Conservation (phyloP, 1,140 invertebrate species). For the Anthonomus grandis region DNA sequence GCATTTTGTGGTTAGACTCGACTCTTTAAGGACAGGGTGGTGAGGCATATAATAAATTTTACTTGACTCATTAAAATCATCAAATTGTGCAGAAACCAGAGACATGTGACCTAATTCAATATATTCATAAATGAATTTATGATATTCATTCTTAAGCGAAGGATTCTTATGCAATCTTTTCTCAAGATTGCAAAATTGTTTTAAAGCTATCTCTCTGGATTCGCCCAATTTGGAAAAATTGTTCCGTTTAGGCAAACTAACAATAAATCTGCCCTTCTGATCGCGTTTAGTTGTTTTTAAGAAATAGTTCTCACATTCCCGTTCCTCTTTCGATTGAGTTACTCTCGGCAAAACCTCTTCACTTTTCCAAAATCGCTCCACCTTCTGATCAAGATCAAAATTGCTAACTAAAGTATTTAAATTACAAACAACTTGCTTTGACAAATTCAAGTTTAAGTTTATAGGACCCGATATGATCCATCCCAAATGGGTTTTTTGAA, state of each 20-base stretch:
- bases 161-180: constrained; percentile 14
- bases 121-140: constrained; percentile 19
- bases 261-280: constrained; percentile 20
- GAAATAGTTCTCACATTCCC: constrained; percentile 18
- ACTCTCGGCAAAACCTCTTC: neutral
- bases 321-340: neutral
- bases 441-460: neutral
- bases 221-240: neutral
- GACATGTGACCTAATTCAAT: constrained; percentile 11
- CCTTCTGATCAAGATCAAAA: no score
- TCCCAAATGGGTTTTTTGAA: constrained; percentile 42
- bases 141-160: constrained; percentile 7
- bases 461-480: constrained; percentile 32
- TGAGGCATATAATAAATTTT: constrained; percentile 51
- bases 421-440: neutral
- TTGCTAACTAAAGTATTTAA: neutral
- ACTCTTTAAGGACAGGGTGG: constrained; percentile 42
- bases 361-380: constrained; percentile 19
- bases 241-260: constrained; percentile 25
- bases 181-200: constrained; percentile 1
- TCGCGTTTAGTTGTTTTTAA: neutral
- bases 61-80: neutral
- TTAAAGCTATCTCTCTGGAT: neutral
- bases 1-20: constrained; percentile 40
- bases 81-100: neutral